Evolutionary conservation across 2,888 invertebrate species (phyloP), one percentile per base, ranked within the genome.

Genomic region (Papilio gigon): DNA sequence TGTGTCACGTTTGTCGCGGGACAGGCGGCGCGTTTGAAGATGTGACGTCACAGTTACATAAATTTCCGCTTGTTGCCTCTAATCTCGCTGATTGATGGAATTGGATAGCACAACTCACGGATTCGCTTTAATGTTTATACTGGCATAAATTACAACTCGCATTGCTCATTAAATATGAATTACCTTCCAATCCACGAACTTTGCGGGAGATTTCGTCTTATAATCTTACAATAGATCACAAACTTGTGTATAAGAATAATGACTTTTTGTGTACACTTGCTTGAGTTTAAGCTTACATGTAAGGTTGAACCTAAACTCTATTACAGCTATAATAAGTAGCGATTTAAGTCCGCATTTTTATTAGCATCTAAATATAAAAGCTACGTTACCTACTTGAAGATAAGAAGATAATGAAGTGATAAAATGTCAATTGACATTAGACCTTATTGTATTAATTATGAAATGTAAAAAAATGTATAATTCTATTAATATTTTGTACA

Each of bases 91-190:
- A 64, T 68, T 64, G 47, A 59, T 68, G 68, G 40, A 68, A 68
- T 68, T 64, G 40, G 47, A 37, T 68, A 20, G 44, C 27, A 64
- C 58, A 47, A 64, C 30, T 59, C 33, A 42, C 40, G 20, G 47
- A 56, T 35, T 22, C 63, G 17, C 58, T 68, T 68, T 58, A 44
- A 44, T 67, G 50, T 27, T 61, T 61, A 61, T 60, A 60, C 27
- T 8, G 20, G 40, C 40, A 40, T 67, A 40, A 67, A 61, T 61
- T 61, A 50, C 37, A 53, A 61, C 53, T 30, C 67, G n/a, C 42
- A 50, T 68, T 64, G 66, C 60, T 70, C 65, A 73, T 73, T 73
- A 68, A 71, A 71, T 70, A 70, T 71, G 70, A 71, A 69, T 71
- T 62, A 65, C 64, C 61, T 63, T 62, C 17, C 63, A 69, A 70